These are phyloP conservation scores for Microtus richardsoni DNA, from an alignment of 2,113 vertebrate species.

Conservation along the genomic window DNA sequence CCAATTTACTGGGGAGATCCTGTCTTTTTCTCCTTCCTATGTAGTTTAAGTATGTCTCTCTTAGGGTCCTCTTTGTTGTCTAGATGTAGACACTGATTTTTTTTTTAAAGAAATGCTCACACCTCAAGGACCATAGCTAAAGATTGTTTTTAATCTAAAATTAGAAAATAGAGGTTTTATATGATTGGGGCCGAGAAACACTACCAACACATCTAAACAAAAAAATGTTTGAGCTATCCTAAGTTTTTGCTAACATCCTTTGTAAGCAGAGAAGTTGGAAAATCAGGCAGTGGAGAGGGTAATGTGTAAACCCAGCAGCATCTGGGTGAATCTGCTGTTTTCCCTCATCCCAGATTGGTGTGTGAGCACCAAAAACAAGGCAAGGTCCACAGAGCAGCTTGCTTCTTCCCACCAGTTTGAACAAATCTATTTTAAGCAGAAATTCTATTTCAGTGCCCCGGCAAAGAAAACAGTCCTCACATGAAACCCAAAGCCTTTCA, in stretches of 20 bases:
- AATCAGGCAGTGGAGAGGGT: neutral
- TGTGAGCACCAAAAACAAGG: slow-evolving; percentile 7
- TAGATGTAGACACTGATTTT: neutral
- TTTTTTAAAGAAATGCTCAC: neutral
- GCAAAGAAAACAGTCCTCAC: slow-evolving; percentile 13
- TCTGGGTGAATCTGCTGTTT: neutral
- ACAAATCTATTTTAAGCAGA: neutral
- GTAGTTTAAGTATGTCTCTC: too few species aligned
- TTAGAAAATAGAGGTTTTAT: slow-evolving; percentile 4
- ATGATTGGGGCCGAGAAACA: neutral
- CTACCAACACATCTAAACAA: slow-evolving; percentile 23
- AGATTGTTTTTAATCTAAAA: slow-evolving; percentile 21
- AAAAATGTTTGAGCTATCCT: slow-evolving; percentile 4
- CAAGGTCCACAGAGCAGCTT: neutral
- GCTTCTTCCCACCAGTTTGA: neutral
- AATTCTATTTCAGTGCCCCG: neutral
- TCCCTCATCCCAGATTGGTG: neutral
- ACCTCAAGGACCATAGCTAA: neutral
- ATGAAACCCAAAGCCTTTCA: neutral
- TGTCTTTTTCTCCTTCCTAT: too few species aligned
- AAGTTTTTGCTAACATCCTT: slow-evolving; percentile 24
- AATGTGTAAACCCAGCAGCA: slow-evolving; percentile 5
- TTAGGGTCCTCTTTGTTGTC: too few species aligned
- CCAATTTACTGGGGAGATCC: too few species aligned
- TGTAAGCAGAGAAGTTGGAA: neutral